These are phyloP conservation scores for Austrolebias charrua DNA, from an alignment of 2,797 vertebrate genomes.

Conservation along the genomic window DNA sequence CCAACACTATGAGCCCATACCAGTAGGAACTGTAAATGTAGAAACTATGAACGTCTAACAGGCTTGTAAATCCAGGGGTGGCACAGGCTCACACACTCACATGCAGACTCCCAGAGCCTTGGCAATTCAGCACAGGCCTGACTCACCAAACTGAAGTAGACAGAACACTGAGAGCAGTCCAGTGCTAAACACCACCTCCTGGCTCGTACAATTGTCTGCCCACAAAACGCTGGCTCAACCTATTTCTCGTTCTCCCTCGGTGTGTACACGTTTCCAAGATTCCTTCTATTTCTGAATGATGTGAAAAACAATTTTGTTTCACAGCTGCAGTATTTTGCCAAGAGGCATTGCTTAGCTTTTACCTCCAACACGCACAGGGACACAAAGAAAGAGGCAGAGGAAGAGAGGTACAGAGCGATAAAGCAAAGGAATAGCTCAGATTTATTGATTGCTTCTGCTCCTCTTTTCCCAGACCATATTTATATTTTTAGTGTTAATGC, in stretches of 20 bases:
- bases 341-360: slow-evolving; percentile 52
- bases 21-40: slow-evolving; percentile 4
- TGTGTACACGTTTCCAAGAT: slow-evolving; percentile 44
- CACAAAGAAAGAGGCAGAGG: slow-evolving; percentile 8
- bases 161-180: slow-evolving; percentile 47
- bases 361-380: slow-evolving; percentile 41
- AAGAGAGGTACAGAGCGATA: slow-evolving; percentile 7
- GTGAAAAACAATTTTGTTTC: slow-evolving; percentile 68
- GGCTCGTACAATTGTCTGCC: slow-evolving; percentile 32
- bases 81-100: slow-evolving; percentile 2
- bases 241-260: slow-evolving; percentile 25
- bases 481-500: slow-evolving; percentile 63
- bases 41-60: slow-evolving; percentile 11
- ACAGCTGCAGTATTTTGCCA: slow-evolving; percentile 58
- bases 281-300: slow-evolving; percentile 57
- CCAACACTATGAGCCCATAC: not conserved
- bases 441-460: slow-evolving; percentile 54
- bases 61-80: not conserved
- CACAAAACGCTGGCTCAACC: slow-evolving; percentile 56
- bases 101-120: slow-evolving; percentile 13
- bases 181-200: slow-evolving; percentile 40
- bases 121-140: slow-evolving; percentile 35
- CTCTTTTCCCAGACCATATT: slow-evolving; percentile 42
- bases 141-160: slow-evolving; percentile 47
- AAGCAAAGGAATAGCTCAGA: slow-evolving; percentile 33